Conservation (phyloP, 2,113 vertebrate species). For the Tylochromis polylepis region DNA sequence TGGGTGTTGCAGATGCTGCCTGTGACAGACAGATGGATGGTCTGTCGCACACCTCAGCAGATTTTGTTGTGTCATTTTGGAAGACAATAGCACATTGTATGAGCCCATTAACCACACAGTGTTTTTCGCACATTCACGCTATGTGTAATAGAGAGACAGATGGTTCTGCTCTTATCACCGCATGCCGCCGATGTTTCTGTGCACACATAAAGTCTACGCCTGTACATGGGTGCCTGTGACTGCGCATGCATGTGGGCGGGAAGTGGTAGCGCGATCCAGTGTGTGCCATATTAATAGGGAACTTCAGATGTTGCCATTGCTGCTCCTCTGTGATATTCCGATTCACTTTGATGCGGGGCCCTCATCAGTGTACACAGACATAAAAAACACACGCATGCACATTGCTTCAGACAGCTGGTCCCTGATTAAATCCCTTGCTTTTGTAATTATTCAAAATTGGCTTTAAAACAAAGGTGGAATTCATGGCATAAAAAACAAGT, state of each 20-base stretch:
- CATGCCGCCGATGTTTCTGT: constrained; percentile 18
- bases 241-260: not conserved
- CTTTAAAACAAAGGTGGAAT: constrained; percentile 60
- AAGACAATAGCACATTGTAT: constrained; percentile 31
- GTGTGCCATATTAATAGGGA: constrained; percentile 20
- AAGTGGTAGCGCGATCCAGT: not conserved
- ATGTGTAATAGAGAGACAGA: constrained; percentile 50
- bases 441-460: constrained; percentile 70
- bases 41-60: constrained; percentile 24
- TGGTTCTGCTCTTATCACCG: constrained; percentile 41
- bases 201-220: not conserved
- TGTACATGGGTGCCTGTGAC: not conserved
- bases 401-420: constrained; percentile 62
- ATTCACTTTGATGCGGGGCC: constrained; percentile 62
- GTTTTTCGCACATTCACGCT: constrained; percentile 20
- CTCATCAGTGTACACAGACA: constrained; percentile 36
- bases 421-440: constrained; percentile 67
- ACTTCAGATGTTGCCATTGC: constrained; percentile 48
- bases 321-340: constrained; percentile 51
- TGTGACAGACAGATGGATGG: constrained; percentile 30
- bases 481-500: constrained; percentile 44
- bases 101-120: constrained; percentile 43
- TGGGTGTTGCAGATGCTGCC: not conserved
- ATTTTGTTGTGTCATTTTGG: constrained; percentile 31
- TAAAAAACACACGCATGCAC: not conserved